Conservation (phyloP, 2,797 vertebrate species). For the Tinamus major region DNA sequence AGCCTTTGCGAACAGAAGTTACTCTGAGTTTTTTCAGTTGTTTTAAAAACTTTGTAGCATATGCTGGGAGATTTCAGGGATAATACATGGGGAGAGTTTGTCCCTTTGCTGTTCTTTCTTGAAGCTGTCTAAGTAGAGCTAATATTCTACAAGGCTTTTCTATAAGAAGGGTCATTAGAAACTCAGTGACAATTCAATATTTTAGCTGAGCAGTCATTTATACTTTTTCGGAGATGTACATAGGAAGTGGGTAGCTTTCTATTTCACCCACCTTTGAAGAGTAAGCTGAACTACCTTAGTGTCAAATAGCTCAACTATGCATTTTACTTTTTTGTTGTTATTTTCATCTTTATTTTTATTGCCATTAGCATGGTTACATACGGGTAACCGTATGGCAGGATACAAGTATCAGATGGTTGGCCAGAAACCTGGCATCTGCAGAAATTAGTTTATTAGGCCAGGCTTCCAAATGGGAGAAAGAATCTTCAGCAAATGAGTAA, state of each 20-base stretch:
- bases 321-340: constrained; percentile 19
- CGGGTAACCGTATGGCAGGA: constrained; percentile 47
- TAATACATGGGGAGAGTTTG: not conserved
- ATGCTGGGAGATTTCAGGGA: not conserved
- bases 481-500: constrained; percentile 48
- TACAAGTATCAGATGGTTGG: constrained; percentile 63
- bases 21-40: not conserved
- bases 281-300: constrained; percentile 27
- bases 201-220: constrained; percentile 20
- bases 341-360: constrained; percentile 64
- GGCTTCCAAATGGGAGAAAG: constrained; percentile 34
- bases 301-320: constrained; percentile 39
- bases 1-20: not conserved
- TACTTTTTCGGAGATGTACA: not conserved
- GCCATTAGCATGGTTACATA: constrained; percentile 35
- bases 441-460: constrained; percentile 55
- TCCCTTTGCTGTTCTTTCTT: not conserved
- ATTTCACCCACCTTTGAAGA: not conserved
- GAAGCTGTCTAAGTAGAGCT: not conserved
- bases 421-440: constrained; percentile 60
- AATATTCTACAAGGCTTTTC: not conserved
- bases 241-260: not conserved
- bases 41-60: not conserved
- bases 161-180: not conserved
- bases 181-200: not conserved